These are phyloP conservation scores for Semicossyphus pulcher DNA, from an alignment of 2,113 vertebrate genomes.

Conservation along the genomic window DNA sequence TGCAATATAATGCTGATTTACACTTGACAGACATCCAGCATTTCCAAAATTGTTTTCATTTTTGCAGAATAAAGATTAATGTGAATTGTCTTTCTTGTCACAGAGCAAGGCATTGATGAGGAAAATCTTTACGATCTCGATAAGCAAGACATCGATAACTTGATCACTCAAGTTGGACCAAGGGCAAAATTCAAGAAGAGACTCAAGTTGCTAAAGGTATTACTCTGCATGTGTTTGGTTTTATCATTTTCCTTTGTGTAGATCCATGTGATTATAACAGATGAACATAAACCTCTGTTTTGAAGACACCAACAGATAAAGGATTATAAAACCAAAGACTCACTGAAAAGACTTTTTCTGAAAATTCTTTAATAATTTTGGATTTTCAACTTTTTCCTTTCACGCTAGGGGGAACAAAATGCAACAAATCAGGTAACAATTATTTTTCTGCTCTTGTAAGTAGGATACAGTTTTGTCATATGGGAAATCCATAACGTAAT, in stretches of 20 bases:
- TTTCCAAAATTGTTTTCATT: background rate
- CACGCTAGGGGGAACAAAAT: too few relatives aligned
- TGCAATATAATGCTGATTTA: background rate
- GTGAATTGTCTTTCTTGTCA: background rate
- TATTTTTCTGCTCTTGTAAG: too few relatives aligned
- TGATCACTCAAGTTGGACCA: conserved; percentile 25
- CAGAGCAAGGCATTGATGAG: conserved; percentile 29
- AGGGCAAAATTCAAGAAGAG: conserved; percentile 15
- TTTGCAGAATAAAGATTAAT: background rate
- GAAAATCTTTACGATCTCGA: conserved; percentile 18
- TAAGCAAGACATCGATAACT: background rate
- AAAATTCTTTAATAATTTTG: too few relatives aligned
- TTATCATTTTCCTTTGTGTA: background rate
- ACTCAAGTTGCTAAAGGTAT: conserved; percentile 43
- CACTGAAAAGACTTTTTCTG: too few relatives aligned
- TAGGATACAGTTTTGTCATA: too few relatives aligned
- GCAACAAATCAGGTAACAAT: too few relatives aligned
- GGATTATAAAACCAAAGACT: background rate
- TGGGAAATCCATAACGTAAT: too few relatives aligned
- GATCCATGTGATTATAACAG: background rate
- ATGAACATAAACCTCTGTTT: background rate
- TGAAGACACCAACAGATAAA: background rate
- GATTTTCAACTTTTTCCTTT: too few relatives aligned
- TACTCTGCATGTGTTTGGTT: background rate
- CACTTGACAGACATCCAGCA: background rate